phyloP scores from a whole-genome alignment of 2,113 vertebrate genomes.

The Myocastor coypus region DNA sequence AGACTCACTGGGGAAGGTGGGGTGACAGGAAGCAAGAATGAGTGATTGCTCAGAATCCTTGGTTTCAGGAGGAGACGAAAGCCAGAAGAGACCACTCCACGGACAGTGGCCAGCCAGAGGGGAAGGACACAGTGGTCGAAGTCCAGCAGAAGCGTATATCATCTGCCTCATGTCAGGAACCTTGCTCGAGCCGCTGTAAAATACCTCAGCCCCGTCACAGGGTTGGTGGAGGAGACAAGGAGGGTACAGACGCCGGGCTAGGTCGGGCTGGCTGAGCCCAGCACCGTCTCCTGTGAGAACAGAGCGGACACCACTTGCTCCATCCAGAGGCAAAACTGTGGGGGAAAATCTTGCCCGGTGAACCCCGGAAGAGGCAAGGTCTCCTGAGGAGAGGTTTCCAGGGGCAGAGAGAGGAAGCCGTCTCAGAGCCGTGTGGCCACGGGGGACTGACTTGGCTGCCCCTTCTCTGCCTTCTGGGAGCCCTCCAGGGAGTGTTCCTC shows the following conservation, averaged over 20 bases:
- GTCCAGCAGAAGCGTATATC: neutral
- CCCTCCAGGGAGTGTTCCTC: constrained; percentile 16
- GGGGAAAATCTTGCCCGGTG: neutral
- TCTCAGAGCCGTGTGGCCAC: neutral
- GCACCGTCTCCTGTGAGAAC: neutral
- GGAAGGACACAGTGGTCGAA: neutral
- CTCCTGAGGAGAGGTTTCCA: neutral
- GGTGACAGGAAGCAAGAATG: neutral
- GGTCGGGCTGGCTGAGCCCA: neutral
- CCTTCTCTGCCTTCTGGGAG: constrained; percentile 16
- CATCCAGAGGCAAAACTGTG: neutral
- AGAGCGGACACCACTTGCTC: neutral
- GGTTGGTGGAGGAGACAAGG: neutral
- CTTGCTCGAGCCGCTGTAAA: neutral
- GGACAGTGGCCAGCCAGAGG: neutral
- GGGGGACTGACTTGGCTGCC: no score
- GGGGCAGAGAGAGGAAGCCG: neutral
- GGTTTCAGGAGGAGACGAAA: neutral
- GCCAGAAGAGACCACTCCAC: neutral
- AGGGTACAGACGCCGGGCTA: neutral
- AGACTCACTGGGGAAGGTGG: neutral
- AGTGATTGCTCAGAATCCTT: neutral
- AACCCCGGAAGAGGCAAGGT: neutral
- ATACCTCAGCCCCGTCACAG: neutral
- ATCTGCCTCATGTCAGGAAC: neutral